Conservation (phyloP, 2,797 vertebrate species). For the Muraenolepis orangiensis region DNA sequence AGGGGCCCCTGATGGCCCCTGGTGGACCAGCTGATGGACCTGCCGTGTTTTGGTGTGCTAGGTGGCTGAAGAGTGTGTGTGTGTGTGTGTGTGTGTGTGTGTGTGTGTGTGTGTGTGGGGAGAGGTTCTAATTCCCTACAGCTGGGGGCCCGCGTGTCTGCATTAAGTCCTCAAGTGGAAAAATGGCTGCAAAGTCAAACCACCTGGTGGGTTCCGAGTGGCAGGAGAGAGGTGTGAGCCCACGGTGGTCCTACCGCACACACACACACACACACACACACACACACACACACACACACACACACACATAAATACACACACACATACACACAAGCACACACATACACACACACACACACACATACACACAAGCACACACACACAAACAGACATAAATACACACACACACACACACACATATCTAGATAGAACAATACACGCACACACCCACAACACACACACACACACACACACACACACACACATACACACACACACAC, state of each 20-base stretch:
- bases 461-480: too few species aligned
- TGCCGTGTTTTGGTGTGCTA: conserved; percentile 29
- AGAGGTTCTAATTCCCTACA: conserved; percentile 81
- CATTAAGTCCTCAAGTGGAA: conserved; percentile 88
- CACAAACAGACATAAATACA: too few species aligned
- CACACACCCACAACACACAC: not conserved
- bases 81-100: too few species aligned
- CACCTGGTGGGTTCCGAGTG: conserved; percentile 84
- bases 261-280: too few species aligned
- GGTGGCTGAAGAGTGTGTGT: too few species aligned
- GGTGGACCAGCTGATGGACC: conserved; percentile 71
- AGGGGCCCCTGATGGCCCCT: conserved; percentile 36
- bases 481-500: too few species aligned
- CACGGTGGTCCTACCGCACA: not conserved
- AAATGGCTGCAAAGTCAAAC: conserved; percentile 98
- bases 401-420: conserved; percentile 1
- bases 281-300: not conserved
- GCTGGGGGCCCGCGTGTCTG: conserved; percentile 84
- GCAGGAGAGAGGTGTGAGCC: conserved; percentile 80
- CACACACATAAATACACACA: not conserved
- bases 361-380: too few species aligned
- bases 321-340: too few species aligned
- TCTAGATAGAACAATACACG: not conserved
- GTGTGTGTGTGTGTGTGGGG: too few species aligned
- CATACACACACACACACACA: not conserved